Conservation (phyloP, 2,797 vertebrate species). For the Atherinosoma microstoma region DNA sequence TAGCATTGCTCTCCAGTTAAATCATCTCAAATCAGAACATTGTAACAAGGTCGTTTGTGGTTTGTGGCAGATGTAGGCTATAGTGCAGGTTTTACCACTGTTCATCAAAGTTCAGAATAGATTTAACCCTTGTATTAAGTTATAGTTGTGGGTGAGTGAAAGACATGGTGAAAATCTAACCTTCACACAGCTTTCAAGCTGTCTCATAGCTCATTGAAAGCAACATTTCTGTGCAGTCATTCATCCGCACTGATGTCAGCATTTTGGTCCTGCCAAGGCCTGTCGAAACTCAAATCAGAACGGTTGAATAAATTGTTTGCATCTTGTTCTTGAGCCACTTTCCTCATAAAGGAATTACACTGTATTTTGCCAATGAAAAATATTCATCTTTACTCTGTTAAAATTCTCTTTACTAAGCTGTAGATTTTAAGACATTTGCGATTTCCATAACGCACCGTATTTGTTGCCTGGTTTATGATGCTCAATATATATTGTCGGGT, state of each 20-base stretch:
- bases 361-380: constrained; percentile 31
- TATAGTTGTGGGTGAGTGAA: constrained; percentile 6
- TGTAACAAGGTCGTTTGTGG: not conserved
- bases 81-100: not conserved
- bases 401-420: constrained; percentile 31
- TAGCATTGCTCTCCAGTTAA: not conserved
- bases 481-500: constrained; percentile 5
- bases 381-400: constrained; percentile 31
- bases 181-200: constrained; percentile 26
- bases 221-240: constrained; percentile 21
- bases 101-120: constrained; percentile 1
- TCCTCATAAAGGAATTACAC: constrained; percentile 31
- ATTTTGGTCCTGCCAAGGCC: constrained; percentile 45
- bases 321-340: constrained; percentile 44
- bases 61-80: constrained; percentile 1
- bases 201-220: constrained; percentile 8
- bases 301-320: constrained; percentile 54
- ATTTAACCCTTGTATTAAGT: constrained; percentile 7
- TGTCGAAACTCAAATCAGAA: constrained; percentile 52
- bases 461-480: not conserved
- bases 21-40: not conserved
- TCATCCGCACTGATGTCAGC: constrained; percentile 39
- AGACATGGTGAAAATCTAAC: constrained; percentile 19
- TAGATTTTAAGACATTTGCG: constrained; percentile 16
- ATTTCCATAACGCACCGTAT: constrained; percentile 3